Base-by-base conservation (phyloP, 2,797 vertebrate genomes). In the Enteromius fasciolatus region DNA sequence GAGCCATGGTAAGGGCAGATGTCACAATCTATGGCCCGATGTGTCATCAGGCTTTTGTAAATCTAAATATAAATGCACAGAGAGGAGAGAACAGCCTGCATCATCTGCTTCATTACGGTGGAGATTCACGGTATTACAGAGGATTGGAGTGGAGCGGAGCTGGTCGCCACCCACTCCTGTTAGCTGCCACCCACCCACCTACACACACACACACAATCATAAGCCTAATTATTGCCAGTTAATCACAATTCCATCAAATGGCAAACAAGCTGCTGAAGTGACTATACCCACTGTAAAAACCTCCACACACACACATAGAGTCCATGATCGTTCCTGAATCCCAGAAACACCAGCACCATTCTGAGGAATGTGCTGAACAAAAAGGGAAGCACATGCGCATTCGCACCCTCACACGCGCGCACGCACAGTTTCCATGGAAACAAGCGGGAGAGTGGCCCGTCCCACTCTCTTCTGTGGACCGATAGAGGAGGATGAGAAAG, bases 341-440 rank as follows among this genome's bases (percentile, higher is more conserved):
- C 79, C 46, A n/a, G 52, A 80, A 86, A 72, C 44, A 76, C 46
- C 68, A 52, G 14, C 46, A 50, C 68, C 20, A 81, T 86, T 84
- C 84, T 36, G 50, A 86, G 81, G 80, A 84, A 87, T 68, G 48
- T 36, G 25, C 50, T 33, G 61, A 83, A 80, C 69, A 52, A 50
- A 70, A 72, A 57, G 25, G 66, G 69, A 72, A 39, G 50, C n/a
- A 54, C 76, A 84, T 52, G 36, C 59, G n/a, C n/a, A 54, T 72
- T 77, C 78, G 81, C 85, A 90, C 18, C 88, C 90, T 93, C 46
- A 10, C 70, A 93, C 92, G 92, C 93, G 92, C 93, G 89, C 92
- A 91, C 88, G 83, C 88, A 89, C 83, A 83, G 94, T 95, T 93
- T 93, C 94, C 94, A 95, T 95, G 94, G 94, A 94, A 95, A 95